Conservation (phyloP, 1,140 invertebrate species). For the Harpegnathos saltator region DNA sequence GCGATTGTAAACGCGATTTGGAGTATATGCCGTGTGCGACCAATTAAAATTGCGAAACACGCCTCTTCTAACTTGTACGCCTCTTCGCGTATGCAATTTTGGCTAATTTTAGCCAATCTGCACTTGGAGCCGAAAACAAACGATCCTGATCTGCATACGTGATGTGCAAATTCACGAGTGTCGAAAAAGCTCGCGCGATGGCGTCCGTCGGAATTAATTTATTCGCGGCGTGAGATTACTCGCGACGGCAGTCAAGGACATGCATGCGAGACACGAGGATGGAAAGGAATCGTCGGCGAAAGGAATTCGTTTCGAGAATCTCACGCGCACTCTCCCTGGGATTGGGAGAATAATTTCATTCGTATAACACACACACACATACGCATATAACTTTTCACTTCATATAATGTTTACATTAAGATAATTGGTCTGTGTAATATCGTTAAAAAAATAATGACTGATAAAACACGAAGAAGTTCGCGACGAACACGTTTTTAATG, state of each 20-base stretch:
- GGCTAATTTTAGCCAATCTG: conserved; percentile 44
- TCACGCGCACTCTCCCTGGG: not conserved
- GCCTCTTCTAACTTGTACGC: no score
- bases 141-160: not conserved
- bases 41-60: conserved; percentile 8
- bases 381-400: no score
- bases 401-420: no score
- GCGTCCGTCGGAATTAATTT: conserved; percentile 44
- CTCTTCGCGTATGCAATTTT: conserved; percentile 5
- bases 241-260: conserved; percentile 41
- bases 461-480: no score
- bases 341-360: not conserved
- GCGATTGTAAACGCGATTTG: not conserved
- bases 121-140: conserved; percentile 34
- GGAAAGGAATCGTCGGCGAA: conserved; percentile 25
- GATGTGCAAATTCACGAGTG: conserved; percentile 35
- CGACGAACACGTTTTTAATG: no score
- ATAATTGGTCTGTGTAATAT: no score
- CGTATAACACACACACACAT: no score
- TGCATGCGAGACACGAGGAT: conserved; percentile 8
- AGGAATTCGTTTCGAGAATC: not conserved
- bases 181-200: conserved; percentile 15
- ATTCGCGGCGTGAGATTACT: conserved; percentile 41
- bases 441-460: no score
- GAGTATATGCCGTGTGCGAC: not conserved